Conservation (phyloP, 2,888 invertebrate genomes). For the Xestia xanthographa region DNA sequence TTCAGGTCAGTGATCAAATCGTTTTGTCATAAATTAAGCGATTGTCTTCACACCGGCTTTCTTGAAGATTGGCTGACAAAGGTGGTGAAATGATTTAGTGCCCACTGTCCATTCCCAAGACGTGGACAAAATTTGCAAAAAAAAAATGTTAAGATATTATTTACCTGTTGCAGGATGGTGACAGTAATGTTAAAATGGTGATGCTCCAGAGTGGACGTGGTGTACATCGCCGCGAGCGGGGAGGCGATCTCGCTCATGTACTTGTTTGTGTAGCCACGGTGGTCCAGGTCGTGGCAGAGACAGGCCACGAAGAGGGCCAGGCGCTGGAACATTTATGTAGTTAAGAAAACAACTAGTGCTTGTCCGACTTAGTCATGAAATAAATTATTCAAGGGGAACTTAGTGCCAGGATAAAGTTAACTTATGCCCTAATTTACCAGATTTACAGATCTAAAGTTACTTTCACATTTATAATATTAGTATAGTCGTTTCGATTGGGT, state of each 20-base stretch:
- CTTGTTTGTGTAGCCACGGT: constrained; percentile 96
- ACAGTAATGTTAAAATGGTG: constrained; percentile 97
- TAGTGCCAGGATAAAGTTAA: background rate
- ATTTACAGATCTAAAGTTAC: background rate
- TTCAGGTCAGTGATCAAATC: background rate
- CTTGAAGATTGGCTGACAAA: background rate
- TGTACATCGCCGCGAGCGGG: constrained; percentile 95
- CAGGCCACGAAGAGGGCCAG: constrained; percentile 95
- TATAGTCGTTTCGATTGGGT: background rate
- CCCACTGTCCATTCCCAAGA: background rate
- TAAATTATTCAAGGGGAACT: background rate
- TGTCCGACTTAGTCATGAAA: background rate
- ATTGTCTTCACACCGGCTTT: background rate
- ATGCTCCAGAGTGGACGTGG: constrained; percentile 96
- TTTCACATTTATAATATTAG: too few relatives aligned
- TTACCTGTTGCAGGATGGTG: constrained; percentile 94
- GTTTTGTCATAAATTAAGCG: background rate
- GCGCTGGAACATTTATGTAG: constrained; percentile 87
- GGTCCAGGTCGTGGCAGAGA: constrained; percentile 96
- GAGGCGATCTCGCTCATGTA: constrained; percentile 96
- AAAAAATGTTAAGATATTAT: background rate
- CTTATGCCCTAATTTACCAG: background rate
- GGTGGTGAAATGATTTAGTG: background rate
- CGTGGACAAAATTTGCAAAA: background rate
- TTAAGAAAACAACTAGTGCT: background rate